Base-by-base conservation (phyloP, 1,140 invertebrate species). In the Pectinophora gossypiella region DNA sequence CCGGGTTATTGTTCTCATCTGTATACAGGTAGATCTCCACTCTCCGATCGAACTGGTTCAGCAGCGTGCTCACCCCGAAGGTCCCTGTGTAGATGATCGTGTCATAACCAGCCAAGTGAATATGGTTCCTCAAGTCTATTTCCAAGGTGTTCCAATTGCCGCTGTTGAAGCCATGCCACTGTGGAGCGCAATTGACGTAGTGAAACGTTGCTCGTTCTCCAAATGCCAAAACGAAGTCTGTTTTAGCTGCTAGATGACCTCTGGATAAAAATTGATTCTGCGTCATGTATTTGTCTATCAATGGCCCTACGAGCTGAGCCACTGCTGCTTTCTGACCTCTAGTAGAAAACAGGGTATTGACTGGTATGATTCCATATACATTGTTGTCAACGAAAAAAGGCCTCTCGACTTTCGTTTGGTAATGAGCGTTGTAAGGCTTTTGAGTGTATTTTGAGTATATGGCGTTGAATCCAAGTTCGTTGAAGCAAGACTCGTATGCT, bases 161-260 rank as follows among this genome's bases (percentile, higher is more conserved):
- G 1, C 88, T 90, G 51, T 93, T 92, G 52, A 93, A 90, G 0
- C 80, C 88, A 43, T 90, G 89, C 92, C 92, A 93, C 45, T 91
- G 92, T 0, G 91, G 91, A 2, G 89, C 91, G 0, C 86, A 90
- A 62, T 93, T 94, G 0, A 92, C 87, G 61, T 90, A 93, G 59
- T 91, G 90, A 73, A 92, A 93, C 2, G 92, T 93, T 7, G 91
- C 88, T 9, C 90, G 84, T 69, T 94, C 91, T 3, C 91, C 88
- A 23, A 89, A 82, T 0, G 89, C 91, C 51, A 89, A 92, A 0
- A 91, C 86, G 22, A 92, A 92, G 68, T 94, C 93, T 9, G 89
- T 90, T 70, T 93, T 93, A 16, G 93, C 92, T 0, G 90, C 88
- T 13, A 94, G 74, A 74, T 94, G 93, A 18, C 93, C 92, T 48